phyloP scores from a whole-genome alignment of 2,113 vertebrate species.

The Terrapene triunguis region DNA sequence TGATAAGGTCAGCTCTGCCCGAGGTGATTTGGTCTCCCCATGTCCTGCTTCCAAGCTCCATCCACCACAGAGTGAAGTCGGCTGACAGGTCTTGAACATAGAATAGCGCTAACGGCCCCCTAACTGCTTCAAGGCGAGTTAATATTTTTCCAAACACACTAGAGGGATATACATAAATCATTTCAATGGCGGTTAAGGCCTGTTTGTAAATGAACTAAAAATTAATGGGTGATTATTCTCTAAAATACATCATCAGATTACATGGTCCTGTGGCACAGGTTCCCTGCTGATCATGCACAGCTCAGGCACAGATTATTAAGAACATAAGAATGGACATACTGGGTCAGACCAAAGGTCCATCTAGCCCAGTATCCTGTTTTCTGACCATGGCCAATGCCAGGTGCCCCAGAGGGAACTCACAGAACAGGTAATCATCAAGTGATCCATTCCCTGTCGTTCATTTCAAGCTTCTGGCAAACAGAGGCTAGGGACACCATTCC shows the following conservation, averaged over 20 bases:
- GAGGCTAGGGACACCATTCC: no score
- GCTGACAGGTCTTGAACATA: neutral
- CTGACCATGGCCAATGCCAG: no score
- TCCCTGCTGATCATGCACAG: neutral
- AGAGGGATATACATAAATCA: conserved; percentile 13
- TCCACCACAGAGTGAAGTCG: neutral
- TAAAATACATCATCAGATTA: conserved; percentile 30
- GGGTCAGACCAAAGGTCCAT: no score
- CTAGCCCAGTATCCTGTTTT: no score
- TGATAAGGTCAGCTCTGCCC: neutral
- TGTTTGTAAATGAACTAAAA: conserved; percentile 41
- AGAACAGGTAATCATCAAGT: no score
- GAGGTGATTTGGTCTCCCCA: neutral
- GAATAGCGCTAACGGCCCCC: conserved; percentile 7
- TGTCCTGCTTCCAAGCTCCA: neutral
- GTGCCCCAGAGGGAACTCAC: no score
- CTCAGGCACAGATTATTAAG: neutral
- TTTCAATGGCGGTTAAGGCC: conserved; percentile 28
- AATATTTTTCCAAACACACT: neutral
- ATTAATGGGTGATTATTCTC: conserved; percentile 36
- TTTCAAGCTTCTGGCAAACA: no score
- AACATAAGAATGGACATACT: no score
- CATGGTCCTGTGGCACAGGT: neutral
- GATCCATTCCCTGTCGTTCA: no score
- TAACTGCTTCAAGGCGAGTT: conserved; percentile 44